These are phyloP conservation scores for Bubo bubo DNA, from an alignment of 2,113 vertebrate species.

Conservation along the genomic window DNA sequence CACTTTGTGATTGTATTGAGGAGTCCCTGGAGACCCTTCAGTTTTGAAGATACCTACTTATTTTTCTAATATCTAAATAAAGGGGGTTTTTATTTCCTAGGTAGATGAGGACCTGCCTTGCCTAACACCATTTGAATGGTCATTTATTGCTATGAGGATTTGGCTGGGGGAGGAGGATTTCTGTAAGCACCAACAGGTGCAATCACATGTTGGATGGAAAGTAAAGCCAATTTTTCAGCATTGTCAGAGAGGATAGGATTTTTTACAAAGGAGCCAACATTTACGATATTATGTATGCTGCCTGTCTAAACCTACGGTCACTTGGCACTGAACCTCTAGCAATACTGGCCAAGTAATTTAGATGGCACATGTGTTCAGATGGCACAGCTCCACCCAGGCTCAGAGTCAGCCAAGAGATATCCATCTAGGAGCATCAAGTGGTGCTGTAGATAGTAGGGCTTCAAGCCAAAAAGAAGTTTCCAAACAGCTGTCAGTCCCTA, in stretches of 20 bases:
- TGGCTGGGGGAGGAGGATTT: background rate
- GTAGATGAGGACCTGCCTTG: background rate
- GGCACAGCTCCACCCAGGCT: conserved; percentile 45
- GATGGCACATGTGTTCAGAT: conserved; percentile 69
- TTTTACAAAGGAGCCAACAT: conserved; percentile 20
- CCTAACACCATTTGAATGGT: background rate
- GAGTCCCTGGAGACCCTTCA: background rate
- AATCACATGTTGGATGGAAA: conserved; percentile 1
- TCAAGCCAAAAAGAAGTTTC: conserved; percentile 44
- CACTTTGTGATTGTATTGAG: background rate
- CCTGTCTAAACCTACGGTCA: conserved; percentile 59
- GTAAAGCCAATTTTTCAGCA: conserved; percentile 27
- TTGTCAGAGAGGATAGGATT: background rate
- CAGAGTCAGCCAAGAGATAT: conserved; percentile 59
- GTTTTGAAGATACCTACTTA: background rate
- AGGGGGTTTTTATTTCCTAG: background rate
- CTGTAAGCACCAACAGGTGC: conserved; percentile 42
- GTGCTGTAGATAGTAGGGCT: background rate
- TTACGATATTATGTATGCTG: conserved; percentile 63
- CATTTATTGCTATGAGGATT: background rate
- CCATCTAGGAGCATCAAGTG: conserved; percentile 33
- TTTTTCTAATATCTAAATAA: background rate
- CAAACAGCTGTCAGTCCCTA: conserved; percentile 22
- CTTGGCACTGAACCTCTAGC: conserved; percentile 16
- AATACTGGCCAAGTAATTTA: conserved; percentile 62